Evolutionary conservation across 2,888 invertebrate genomes (phyloP), one percentile per base, ranked within the genome.

Genomic region (Zaprionus bogoriensis): DNA sequence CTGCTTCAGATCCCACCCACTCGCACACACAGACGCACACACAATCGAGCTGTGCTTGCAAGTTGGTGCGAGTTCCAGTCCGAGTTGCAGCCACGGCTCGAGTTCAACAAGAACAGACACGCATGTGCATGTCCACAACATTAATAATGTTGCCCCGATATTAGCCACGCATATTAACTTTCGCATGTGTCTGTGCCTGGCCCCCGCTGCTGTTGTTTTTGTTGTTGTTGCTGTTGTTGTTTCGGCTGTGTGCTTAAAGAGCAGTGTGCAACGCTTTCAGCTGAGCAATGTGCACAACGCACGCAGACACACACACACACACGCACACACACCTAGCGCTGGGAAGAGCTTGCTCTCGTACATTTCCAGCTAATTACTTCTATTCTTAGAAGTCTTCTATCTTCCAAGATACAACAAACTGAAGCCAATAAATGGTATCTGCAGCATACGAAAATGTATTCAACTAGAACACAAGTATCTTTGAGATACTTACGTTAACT

Each of bases 151-250:
- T 74, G 84, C 66, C 60, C 69, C 73, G 73, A 83, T 79, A 79
- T 79, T 80, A 77, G 84, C 84, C 65, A 84, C 81, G 80, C 78
- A 81, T 77, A 77, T 77, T 83, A 83, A 80, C 79, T 79, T 80
- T 67, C 61, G 57, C 30, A 41, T 30, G 39, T 52, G 42, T 42
- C 22, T 69, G 44, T 54, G 53, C 25, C 9, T 14, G 32, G 45
- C 19, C 25, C 4, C 20, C 41, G 41, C 12, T 39, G 23, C 38
- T 52, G 45, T 45, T 48, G 41, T 30, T 48, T 32, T 14, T 42
- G 10, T 38, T 58, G 38, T 38, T 42, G 41, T 30, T 48, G 20
- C 12, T 32, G 39, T 12, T 39, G 14, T 22, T 39, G 17, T 42
- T 30, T 30, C 17, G 32, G 5, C 14, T 32, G 32, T 32, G 32